Evolutionary conservation across 2,888 invertebrate species (phyloP).

Genomic region (Eulithis prunata): DNA sequence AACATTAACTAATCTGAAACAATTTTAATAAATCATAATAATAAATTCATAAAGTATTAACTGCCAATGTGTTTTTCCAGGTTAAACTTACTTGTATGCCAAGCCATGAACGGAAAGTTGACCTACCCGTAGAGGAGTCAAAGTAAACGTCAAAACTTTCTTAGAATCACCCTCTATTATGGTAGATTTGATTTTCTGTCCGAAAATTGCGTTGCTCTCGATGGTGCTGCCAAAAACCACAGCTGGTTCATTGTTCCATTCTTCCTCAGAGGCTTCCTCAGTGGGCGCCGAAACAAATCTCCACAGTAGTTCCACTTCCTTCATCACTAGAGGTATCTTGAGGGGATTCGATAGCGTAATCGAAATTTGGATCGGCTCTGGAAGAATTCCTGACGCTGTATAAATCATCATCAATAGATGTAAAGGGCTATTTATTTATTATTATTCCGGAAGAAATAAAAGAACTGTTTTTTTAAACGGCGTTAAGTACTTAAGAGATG

Average conservation of each 20-base stretch:
- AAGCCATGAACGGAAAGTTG: constrained; percentile 90
- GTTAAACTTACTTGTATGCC: constrained; percentile 83
- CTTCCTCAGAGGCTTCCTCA: constrained; percentile 46
- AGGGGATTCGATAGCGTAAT: constrained; percentile 91
- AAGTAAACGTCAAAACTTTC: constrained; percentile 87
- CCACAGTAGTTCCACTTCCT: constrained; percentile 90
- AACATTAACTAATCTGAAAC: constrained; percentile 63
- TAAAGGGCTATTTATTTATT: too few relatives aligned
- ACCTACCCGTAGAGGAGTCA: constrained; percentile 90
- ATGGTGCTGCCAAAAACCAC: constrained; percentile 59
- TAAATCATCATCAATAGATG: too few relatives aligned
- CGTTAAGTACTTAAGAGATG: neutral
- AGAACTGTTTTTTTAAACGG: neutral
- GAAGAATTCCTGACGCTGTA: constrained; percentile 24
- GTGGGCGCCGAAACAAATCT: constrained; percentile 76
- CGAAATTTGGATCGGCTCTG: constrained; percentile 92
- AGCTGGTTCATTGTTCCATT: constrained; percentile 65
- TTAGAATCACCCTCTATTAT: constrained; percentile 84
- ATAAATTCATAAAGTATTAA: too few relatives aligned
- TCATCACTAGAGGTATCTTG: constrained; percentile 88
- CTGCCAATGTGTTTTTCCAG: too few relatives aligned
- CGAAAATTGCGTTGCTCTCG: constrained; percentile 78
- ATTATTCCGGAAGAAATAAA: constrained; percentile 77
- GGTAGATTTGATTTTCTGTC: constrained; percentile 83
- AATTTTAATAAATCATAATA: neutral